A percentile compares a stretch with the other conserved stretches of the same genome.
These are phyloP conservation scores for Ptychoptera albimana DNA, from an alignment of 2,888 invertebrate species.

Conservation along the genomic window DNA sequence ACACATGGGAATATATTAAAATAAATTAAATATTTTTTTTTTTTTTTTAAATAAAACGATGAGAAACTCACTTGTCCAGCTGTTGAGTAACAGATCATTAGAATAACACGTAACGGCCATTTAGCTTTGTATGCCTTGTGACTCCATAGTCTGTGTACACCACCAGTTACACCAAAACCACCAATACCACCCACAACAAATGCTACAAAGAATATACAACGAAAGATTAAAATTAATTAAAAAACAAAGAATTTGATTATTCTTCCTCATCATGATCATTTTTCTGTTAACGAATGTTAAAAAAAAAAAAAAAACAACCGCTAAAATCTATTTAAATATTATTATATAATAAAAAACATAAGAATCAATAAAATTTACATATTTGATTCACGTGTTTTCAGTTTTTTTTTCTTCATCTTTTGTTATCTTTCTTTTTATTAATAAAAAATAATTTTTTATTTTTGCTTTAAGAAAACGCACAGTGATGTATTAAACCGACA, in stretches of 20 bases:
- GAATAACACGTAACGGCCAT: conserved; percentile 38
- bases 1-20: neutral
- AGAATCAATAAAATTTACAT: neutral
- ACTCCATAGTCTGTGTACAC: conserved; percentile 50
- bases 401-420: too few species aligned
- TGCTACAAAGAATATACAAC: conserved; percentile 27
- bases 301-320: neutral
- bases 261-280: neutral
- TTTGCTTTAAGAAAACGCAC: too few species aligned
- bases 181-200: conserved; percentile 36
- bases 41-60: neutral
- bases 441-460: too few species aligned
- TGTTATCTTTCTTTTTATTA: too few species aligned
- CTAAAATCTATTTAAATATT: neutral
- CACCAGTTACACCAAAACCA: conserved; percentile 52
- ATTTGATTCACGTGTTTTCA: too few species aligned
- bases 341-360: neutral
- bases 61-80: conserved; percentile 44
- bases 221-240: neutral
- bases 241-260: neutral
- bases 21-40: neutral
- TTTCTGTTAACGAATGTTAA: neutral
- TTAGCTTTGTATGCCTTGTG: conserved; percentile 53
- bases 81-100: conserved; percentile 41
- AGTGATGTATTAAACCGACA: too few species aligned